Evolutionary conservation across 2,113 vertebrate genomes (phyloP).

Genomic region (Rhagologus leucostigma): DNA sequence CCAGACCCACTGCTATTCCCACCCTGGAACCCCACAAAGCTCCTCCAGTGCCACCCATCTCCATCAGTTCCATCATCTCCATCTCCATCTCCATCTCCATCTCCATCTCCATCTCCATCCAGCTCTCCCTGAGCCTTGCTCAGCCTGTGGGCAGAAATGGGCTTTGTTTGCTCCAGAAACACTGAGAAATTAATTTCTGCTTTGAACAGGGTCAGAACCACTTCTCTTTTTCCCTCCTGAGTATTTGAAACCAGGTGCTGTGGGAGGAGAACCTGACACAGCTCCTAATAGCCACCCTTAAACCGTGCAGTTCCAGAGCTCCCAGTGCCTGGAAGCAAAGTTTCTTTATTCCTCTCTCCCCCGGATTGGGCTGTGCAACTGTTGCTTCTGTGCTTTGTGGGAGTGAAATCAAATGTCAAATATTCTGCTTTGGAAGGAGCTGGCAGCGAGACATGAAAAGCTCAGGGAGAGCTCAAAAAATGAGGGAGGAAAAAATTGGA

Average conservation of each 20-base stretch:
- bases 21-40: rapidly evolving
- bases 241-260: neutral
- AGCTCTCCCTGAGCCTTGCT: rapidly evolving
- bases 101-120: neutral
- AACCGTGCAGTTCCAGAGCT: neutral
- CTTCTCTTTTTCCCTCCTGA: neutral
- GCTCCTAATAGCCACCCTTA: neutral
- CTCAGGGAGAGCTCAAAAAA: constrained; percentile 15
- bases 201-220: neutral
- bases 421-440: constrained; percentile 33
- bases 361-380: neutral
- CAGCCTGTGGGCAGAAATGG: neutral
- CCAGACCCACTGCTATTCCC: neutral
- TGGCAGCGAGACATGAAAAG: constrained; percentile 41
- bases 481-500: neutral
- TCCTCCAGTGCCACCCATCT: neutral
- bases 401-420: constrained; percentile 65
- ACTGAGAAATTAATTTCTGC: neutral
- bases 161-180: neutral
- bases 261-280: neutral
- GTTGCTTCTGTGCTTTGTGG: constrained; percentile 58
- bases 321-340: neutral
- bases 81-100: too few species aligned
- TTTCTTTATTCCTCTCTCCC: constrained; percentile 29
- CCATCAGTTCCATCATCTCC: neutral